Conservation (phyloP, 92 coral and sea anemone genomes). For the Bergia sp. region DNA sequence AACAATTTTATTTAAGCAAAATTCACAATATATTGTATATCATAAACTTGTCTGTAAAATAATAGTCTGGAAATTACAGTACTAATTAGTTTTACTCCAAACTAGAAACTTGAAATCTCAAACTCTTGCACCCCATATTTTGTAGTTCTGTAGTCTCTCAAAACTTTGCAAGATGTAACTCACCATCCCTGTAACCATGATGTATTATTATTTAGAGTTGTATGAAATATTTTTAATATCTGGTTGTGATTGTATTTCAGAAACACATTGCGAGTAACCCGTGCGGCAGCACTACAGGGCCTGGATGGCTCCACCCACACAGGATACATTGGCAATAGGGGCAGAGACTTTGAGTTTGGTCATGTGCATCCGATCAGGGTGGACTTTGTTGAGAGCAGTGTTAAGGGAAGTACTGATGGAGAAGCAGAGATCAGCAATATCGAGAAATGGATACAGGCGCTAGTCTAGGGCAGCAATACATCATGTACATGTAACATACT, state of each 20-base stretch:
- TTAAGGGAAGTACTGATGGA: conserved; percentile 78
- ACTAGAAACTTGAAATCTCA: no score
- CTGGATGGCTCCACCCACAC: conserved; percentile 77
- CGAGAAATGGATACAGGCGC: conserved; percentile 66
- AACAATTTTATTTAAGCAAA: no score
- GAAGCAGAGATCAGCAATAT: conserved; percentile 61
- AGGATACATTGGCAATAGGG: conserved; percentile 79
- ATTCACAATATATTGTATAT: no score
- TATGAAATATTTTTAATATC: no score
- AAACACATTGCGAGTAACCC: conserved; percentile 93
- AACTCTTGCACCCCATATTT: no score
- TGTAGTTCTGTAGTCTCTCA: no score
- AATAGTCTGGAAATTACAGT: no score
- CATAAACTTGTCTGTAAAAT: no score
- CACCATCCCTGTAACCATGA: no score
- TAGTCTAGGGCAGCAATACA: background rate
- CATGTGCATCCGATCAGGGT: conserved; percentile 81
- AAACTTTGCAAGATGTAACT: background rate
- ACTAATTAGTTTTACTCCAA: no score
- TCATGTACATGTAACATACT: no score
- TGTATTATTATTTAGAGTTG: no score
- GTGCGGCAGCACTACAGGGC: conserved; percentile 96
- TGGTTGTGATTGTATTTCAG: conserved; percentile 53
- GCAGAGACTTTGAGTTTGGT: conserved; percentile 92
- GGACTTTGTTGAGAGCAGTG: conserved; percentile 88